phyloP scores from a whole-genome alignment of 2,797 vertebrate genomes.

The Toxotes lorentzi region DNA sequence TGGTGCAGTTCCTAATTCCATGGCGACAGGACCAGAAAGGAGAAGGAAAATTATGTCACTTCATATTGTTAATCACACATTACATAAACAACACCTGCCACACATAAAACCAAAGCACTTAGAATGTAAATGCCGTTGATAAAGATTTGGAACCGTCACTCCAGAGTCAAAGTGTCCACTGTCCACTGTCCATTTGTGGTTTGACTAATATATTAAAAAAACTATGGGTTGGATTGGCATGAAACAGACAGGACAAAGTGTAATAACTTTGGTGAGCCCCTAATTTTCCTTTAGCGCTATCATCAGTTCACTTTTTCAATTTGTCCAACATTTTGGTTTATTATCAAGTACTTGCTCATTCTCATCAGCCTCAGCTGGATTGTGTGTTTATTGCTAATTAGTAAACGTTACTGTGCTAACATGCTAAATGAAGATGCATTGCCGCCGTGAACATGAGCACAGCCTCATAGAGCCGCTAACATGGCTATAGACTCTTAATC shows the following conservation, averaged over 20 bases:
- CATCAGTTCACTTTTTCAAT: neutral
- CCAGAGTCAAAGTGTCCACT: slow-evolving; percentile 7
- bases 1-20: slow-evolving; percentile 43
- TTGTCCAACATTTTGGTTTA: neutral
- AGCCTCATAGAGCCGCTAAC: no score
- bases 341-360: neutral
- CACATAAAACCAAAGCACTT: slow-evolving; percentile 30
- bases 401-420: no score
- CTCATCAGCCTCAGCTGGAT: no score
- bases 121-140: slow-evolving; percentile 18
- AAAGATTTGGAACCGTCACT: slow-evolving; percentile 3
- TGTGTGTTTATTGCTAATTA: no score
- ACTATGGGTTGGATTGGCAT: neutral
- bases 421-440: no score
- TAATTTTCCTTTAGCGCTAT: neutral
- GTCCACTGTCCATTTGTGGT: neutral
- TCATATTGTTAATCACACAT: slow-evolving; percentile 56
- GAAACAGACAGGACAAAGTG: neutral
- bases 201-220: neutral
- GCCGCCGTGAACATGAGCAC: no score
- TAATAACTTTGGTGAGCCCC: neutral
- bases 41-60: slow-evolving; percentile 48
- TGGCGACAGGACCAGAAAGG: slow-evolving; percentile 48
- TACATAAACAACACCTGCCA: slow-evolving; percentile 47
- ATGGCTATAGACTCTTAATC: no score